These are phyloP conservation scores for Recurvirostra avosetta DNA, from an alignment of 2,113 vertebrate species.

Conservation along the genomic window DNA sequence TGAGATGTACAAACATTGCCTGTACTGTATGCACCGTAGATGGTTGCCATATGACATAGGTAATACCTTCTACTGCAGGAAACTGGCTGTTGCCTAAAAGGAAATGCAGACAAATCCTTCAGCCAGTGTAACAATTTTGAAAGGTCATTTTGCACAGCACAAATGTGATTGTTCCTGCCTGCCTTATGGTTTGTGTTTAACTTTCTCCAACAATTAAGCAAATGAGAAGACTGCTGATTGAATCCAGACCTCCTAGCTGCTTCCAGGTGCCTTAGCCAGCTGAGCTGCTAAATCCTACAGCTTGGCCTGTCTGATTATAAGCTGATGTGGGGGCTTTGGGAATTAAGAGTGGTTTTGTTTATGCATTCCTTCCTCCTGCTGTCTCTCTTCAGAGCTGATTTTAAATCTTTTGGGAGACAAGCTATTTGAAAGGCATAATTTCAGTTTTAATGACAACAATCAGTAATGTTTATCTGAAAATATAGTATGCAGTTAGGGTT, in stretches of 20 bases:
- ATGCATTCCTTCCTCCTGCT: conserved; percentile 44
- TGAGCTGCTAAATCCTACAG: conserved; percentile 62
- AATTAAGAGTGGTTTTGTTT: conserved; percentile 62
- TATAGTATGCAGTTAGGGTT: neutral
- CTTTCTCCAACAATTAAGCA: conserved; percentile 60
- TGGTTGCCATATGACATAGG: neutral
- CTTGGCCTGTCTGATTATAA: conserved; percentile 53
- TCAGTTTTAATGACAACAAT: conserved; percentile 5
- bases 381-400: conserved; percentile 18
- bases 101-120: conserved; percentile 55
- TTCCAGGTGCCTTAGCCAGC: conserved; percentile 62
- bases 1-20: neutral
- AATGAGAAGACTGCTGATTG: conserved; percentile 48
- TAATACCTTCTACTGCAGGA: neutral
- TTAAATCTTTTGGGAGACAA: conserved; percentile 16
- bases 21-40: neutral
- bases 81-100: neutral
- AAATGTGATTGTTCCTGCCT: conserved; percentile 5
- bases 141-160: conserved; percentile 14
- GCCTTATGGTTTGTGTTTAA: conserved; percentile 57
- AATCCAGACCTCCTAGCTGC: conserved; percentile 44
- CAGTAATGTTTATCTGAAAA: conserved; percentile 2
- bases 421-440: conserved; percentile 20
- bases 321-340: conserved; percentile 52
- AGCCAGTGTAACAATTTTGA: neutral